Evolutionary conservation across 2,113 vertebrate genomes (phyloP).

Genomic region (Phycodurus eques): DNA sequence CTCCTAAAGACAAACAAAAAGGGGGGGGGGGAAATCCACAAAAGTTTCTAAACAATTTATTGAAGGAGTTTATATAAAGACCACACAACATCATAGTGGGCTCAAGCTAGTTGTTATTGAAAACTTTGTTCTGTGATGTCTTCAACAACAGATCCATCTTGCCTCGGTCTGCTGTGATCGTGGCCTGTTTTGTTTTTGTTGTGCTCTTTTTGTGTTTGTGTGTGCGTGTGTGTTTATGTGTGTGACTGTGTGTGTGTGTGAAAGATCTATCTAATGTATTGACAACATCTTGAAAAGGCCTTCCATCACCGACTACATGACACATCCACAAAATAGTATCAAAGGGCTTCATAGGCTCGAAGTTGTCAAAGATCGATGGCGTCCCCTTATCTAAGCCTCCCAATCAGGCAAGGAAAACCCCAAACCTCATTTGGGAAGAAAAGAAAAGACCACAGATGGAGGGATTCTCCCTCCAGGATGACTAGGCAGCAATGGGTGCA

Average conservation of each 20-base stretch:
- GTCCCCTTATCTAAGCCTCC: too few species aligned
- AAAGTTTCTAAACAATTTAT: conserved; percentile 69
- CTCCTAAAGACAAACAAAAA: conserved; percentile 69
- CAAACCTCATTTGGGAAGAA: too few species aligned
- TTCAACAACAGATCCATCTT: conserved; percentile 66
- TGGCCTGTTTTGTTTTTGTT: conserved; percentile 28
- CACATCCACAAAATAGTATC: too few species aligned
- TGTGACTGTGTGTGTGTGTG: conserved; percentile 23
- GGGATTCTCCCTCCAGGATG: too few species aligned
- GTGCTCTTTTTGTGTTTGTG: conserved; percentile 22
- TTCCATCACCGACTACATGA: conserved; percentile 33
- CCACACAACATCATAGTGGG: conserved; percentile 73
- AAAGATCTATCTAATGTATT: conserved; percentile 45
- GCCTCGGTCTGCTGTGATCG: conserved; percentile 47
- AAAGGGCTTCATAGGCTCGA: too few species aligned
- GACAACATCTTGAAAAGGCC: conserved; percentile 49
- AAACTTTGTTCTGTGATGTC: conserved; percentile 60
- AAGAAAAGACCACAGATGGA: too few species aligned
- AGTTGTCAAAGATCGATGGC: too few species aligned
- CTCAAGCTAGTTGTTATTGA: conserved; percentile 73
- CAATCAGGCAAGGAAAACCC: too few species aligned
- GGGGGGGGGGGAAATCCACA: conserved; percentile 53
- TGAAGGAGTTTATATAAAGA: conserved; percentile 70
- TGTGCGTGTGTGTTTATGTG: background rate
- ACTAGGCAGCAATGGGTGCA: too few species aligned